phyloP scores from a whole-genome alignment of 2,113 vertebrate species.

The Phodopus roborovskii region DNA sequence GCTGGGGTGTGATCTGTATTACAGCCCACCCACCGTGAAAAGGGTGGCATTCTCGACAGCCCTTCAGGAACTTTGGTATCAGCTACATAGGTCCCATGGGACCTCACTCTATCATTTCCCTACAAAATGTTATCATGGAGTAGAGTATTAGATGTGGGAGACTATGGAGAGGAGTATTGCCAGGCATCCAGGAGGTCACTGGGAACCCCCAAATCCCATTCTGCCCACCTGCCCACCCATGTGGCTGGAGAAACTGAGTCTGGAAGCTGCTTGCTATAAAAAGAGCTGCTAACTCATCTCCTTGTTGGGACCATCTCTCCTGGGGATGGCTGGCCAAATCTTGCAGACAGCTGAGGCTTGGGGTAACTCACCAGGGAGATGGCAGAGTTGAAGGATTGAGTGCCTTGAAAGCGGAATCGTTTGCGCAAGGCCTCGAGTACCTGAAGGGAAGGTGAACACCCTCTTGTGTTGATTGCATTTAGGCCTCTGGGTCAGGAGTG shows the following conservation, averaged over 20 bases:
- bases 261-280: not conserved
- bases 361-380: conserved; percentile 68
- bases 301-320: not conserved
- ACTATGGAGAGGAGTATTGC: not conserved
- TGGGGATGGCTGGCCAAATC: not conserved
- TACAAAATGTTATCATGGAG: not conserved
- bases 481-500: not conserved
- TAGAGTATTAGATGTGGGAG: not conserved
- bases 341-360: not conserved
- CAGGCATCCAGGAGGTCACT: not conserved
- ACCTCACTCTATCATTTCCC: not conserved
- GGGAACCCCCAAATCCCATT: not conserved
- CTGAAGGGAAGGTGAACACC: conserved; percentile 44
- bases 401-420: conserved; percentile 43
- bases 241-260: not conserved
- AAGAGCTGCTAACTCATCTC: not conserved
- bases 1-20: accelerated
- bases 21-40: not conserved
- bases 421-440: conserved; percentile 68
- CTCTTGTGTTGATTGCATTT: accelerated
- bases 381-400: not conserved
- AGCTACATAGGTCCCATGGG: not conserved
- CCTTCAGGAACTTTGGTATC: not conserved
- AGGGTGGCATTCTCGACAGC: not conserved
- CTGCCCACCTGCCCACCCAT: not conserved